Base-by-base conservation (phyloP, 2,797 vertebrate species). In the Enteromius treurensis region DNA sequence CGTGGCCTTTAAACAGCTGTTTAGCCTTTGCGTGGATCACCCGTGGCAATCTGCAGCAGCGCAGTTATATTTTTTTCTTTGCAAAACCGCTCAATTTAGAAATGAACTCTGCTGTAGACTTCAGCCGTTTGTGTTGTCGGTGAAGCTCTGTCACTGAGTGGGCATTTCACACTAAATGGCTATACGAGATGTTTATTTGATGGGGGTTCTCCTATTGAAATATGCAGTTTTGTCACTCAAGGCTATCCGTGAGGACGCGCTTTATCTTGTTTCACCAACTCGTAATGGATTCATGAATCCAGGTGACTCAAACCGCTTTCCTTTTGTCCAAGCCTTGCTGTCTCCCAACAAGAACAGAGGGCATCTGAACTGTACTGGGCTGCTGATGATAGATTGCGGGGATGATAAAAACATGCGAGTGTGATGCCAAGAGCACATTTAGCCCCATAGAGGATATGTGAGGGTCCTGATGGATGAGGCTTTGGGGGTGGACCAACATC, bases 391-490 rank as follows among this genome's bases (percentile, higher is more conserved):
- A 51, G 55, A 76, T 75, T 8, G 49, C 6, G 5, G 71, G 67
- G 67, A 78, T 70, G 58, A 71, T 83, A 68, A 83, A 79, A 87
- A 32, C 76, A 82, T n/a, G 51, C 62, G 51, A 34, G 3, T 29
- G 23, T 67, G 70, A 74, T 55, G 58, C 69, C 82, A 81, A 76
- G 64, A 75, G 70, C 69, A 73, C 64, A 58, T 87, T 79, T 73
- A 83, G 80, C 45, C 47, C 71, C 60, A 69, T 15, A 62, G 82
- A 84, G 62, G 62, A 81, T 77, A 53, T 34, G 60, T 19, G 7
- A 32, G 62, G 62, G 55, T 77, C 49, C 82, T 87, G 84, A 87
- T 87, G 75, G 84, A 86, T 87, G 86, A 84, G 64, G 83, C 37
- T 17, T 47, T 29, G 81, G 29, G 51, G 70, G 37, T 79, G 82